Percentiles rank a stretch among this genome's conserved stretches.
phyloP scores from a whole-genome alignment of 2,797 vertebrate species.

The Monodelphis domestica region DNA sequence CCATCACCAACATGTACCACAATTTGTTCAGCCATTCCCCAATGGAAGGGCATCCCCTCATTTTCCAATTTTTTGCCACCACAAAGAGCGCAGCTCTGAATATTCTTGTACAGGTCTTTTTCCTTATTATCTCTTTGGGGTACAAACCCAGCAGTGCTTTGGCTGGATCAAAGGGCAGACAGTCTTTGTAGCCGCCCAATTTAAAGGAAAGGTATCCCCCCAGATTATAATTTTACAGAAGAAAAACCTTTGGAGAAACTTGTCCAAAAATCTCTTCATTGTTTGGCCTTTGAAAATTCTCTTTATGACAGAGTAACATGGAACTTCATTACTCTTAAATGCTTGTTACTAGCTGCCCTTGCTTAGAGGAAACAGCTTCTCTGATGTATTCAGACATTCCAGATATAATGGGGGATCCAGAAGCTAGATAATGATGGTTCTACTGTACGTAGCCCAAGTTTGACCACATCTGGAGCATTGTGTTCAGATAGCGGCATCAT shows the following conservation, averaged over 20 bases:
- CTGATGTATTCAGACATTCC: neutral
- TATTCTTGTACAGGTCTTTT: too few species aligned
- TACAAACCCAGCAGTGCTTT: too few species aligned
- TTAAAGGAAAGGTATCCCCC: neutral
- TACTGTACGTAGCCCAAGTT: neutral
- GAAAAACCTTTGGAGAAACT: neutral
- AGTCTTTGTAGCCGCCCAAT: too few species aligned
- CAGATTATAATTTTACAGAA: neutral
- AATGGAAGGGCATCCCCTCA: too few species aligned
- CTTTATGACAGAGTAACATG: neutral
- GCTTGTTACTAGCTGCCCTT: neutral
- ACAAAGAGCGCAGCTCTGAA: too few species aligned
- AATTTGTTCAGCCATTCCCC: too few species aligned
- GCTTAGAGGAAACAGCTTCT: neutral
- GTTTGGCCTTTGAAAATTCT: neutral
- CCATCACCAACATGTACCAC: too few species aligned
- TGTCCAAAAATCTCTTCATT: neutral
- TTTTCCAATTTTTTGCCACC: too few species aligned
- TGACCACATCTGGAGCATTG: neutral
- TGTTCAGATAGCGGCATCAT: neutral
- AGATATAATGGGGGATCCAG: neutral
- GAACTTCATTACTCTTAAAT: neutral
- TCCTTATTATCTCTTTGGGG: too few species aligned
- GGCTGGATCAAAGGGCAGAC: too few species aligned
- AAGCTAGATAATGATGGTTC: neutral